phyloP scores from a whole-genome alignment of 1,140 invertebrate genomes.

The Lordiphosa collinella region DNA sequence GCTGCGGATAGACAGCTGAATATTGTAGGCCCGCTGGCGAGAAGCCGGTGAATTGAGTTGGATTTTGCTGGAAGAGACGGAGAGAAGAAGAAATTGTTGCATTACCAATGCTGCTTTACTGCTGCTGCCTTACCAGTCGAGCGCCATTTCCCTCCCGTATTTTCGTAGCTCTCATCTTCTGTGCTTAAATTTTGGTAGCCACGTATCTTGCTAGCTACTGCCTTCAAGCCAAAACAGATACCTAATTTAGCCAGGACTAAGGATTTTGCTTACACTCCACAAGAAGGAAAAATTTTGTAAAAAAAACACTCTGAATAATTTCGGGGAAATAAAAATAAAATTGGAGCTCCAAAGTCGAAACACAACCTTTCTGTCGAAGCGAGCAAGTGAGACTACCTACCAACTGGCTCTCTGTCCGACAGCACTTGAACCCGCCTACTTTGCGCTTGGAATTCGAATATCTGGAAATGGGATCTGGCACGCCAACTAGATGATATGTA shows the following conservation, averaged over 20 bases:
- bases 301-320: not conserved
- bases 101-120: not conserved
- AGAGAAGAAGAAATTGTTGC: not conserved
- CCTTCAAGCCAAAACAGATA: not conserved
- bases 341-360: constrained; percentile 19
- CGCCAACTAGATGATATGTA: constrained; percentile 11
- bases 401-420: not conserved
- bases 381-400: constrained; percentile 28
- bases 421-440: not conserved
- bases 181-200: not conserved
- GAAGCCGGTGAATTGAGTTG: constrained; percentile 24
- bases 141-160: constrained; percentile 9
- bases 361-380: constrained; percentile 19
- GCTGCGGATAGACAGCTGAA: constrained; percentile 20
- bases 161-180: constrained; percentile 29
- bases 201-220: not conserved
- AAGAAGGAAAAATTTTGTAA: not conserved
- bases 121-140: constrained; percentile 14
- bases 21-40: constrained; percentile 24
- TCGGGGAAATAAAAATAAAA: not conserved
- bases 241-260: not conserved
- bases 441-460: too few relatives aligned
- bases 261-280: not conserved
- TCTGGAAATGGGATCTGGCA: not conserved
- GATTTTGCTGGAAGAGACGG: constrained; percentile 15